Evolutionary conservation across 1,140 invertebrate genomes (phyloP), one percentile per base, ranked within the genome.

Genomic region (Drosophila funebris): DNA sequence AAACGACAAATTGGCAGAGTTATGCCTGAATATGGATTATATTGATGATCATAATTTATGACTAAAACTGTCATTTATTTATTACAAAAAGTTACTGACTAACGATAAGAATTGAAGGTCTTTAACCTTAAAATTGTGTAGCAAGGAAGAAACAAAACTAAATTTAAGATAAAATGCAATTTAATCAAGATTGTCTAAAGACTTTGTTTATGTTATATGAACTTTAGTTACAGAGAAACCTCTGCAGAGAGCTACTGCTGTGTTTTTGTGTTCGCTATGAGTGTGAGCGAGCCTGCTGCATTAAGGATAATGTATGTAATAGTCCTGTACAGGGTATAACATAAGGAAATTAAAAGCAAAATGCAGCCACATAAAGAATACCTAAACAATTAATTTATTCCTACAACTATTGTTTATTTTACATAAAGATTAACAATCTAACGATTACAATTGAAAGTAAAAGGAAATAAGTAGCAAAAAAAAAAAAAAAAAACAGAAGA

Each of bases 1-100:
- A 74, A 61, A 52, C 53, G 81, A 76, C 81, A 85, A 85, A 84
- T 85, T 80, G 81, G 18, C 44, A 43, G 37, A 27, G 31, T 43
- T 62, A 76, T 53, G 69, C 75, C 56, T 60, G 69, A 56, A 39
- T 56, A 29, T 50, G 69, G 64, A 77, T 85, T 77, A 84, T 69
- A 18, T 18, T 39, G 33, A 57, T 46, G 53, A 7, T 46, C 13
- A 61, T 54, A 68, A 68, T 62, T 73, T 69, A 73, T 69, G 57
- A n/a, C 18, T 31, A 24, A 64, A 62, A 50, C 53, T 57, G 64
- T 57, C 56, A 27, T 8, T 44, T 37, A 11, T n/a, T 36, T 36
- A 4, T 13, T 36, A n/a, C 8, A 33, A 33, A 11, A 11, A 11
- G 3, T 33, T 48, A 48, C 14, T 11, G 6, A 13, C 5, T 2